phyloP scores from a whole-genome alignment of 2,797 vertebrate species.

The Dallia pectoralis region DNA sequence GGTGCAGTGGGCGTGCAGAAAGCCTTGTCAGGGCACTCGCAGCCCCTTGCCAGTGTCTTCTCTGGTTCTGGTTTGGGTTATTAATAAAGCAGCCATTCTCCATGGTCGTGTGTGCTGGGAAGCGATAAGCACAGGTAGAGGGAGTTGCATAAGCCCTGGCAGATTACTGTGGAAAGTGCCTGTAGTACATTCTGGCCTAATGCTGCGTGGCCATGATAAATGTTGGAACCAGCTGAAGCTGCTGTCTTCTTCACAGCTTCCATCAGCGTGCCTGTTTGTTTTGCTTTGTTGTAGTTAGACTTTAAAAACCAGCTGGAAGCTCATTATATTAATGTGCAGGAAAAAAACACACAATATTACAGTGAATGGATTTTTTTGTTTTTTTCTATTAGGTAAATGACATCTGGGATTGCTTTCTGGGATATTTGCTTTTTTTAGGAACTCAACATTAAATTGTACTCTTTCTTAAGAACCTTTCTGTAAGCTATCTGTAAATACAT shows the following conservation, averaged over 20 bases:
- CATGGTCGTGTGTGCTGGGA: slow-evolving; percentile 72
- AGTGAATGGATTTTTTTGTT: not conserved
- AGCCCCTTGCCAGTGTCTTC: slow-evolving; percentile 37
- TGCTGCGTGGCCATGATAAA: slow-evolving; percentile 48
- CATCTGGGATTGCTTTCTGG: not conserved
- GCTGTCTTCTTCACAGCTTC: slow-evolving; percentile 26
- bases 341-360: slow-evolving; percentile 30
- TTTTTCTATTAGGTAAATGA: not conserved
- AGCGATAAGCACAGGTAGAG: slow-evolving; percentile 81
- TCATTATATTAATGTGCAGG: slow-evolving; percentile 42
- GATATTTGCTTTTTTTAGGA: not conserved
- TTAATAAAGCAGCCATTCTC: slow-evolving; percentile 78
- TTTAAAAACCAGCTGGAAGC: slow-evolving; percentile 30
- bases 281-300: slow-evolving; percentile 45
- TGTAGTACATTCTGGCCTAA: slow-evolving; percentile 22
- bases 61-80: slow-evolving; percentile 63
- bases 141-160: slow-evolving; percentile 77
- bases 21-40: slow-evolving; percentile 46
- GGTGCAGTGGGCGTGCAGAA: slow-evolving; percentile 31
- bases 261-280: slow-evolving; percentile 25
- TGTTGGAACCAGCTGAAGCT: slow-evolving; percentile 13
- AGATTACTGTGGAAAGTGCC: slow-evolving; percentile 71
- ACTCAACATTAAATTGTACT: not conserved
- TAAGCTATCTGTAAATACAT: not conserved
- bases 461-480: not conserved